These are phyloP conservation scores for Polymixis lichenea DNA, from an alignment of 2,888 invertebrate genomes.

Conservation along the genomic window DNA sequence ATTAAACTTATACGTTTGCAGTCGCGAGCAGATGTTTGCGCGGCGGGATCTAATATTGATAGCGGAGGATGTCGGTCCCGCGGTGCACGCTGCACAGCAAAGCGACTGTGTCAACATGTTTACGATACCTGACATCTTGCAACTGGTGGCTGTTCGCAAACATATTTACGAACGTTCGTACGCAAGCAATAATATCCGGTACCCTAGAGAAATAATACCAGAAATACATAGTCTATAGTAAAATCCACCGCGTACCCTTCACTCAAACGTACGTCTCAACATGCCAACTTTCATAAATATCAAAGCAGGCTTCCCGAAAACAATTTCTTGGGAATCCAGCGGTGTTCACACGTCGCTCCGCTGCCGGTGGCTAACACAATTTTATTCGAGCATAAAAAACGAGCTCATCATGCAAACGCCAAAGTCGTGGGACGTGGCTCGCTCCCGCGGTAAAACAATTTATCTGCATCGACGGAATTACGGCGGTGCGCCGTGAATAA, in stretches of 20 bases:
- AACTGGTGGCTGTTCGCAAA: conserved; percentile 68
- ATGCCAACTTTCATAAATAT: conserved; percentile 89
- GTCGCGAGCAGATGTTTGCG: conserved; percentile 74
- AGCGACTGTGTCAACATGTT: conserved; percentile 68
- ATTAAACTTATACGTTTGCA: conserved; percentile 79
- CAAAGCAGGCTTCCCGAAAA: conserved; percentile 86
- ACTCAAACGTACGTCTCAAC: conserved; percentile 82
- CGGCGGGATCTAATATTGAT: conserved; percentile 85
- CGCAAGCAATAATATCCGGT: conserved; percentile 44
- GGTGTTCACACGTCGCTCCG: conserved; percentile 84
- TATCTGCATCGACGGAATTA: conserved; percentile 91
- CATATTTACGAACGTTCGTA: conserved; percentile 40
- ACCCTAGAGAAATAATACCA: conserved; percentile 68
- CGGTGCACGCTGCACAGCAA: conserved; percentile 47
- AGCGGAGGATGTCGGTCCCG: conserved; percentile 66
- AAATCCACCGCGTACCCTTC: conserved; percentile 81
- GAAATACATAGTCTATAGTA: conserved; percentile 69
- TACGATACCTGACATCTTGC: conserved; percentile 66
- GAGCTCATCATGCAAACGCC: conserved; percentile 91
- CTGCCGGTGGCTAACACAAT: conserved; percentile 87
- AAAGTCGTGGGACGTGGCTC: conserved; percentile 87
- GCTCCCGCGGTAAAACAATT: conserved; percentile 90
- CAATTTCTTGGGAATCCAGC: conserved; percentile 86
- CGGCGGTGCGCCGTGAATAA: conserved; percentile 89
- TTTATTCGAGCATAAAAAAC: conserved; percentile 90